These are phyloP conservation scores for Acrobasis consociella DNA, from an alignment of 2,888 invertebrate species.

Conservation along the genomic window DNA sequence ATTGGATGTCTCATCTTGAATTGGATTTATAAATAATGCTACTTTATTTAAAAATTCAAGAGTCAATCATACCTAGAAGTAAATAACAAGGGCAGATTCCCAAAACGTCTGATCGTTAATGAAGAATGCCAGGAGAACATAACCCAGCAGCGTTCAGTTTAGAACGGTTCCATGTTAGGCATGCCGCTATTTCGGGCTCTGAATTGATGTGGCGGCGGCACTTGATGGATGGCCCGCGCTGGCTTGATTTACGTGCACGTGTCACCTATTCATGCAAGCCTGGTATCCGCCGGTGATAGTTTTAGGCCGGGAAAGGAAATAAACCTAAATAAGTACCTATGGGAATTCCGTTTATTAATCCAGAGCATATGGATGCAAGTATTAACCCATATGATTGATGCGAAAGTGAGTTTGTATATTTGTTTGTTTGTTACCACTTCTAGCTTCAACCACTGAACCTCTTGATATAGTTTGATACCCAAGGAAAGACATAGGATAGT, in stretches of 20 bases:
- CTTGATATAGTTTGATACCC: no score
- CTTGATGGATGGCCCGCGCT: conserved; percentile 72
- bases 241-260: conserved; percentile 71
- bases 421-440: no score
- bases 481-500: no score
- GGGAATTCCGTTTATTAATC: neutral
- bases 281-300: conserved; percentile 45
- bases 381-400: no score
- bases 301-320: conserved; percentile 31
- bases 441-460: no score
- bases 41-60: no score
- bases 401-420: no score
- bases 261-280: conserved; percentile 66
- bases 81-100: neutral
- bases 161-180: conserved; percentile 54
- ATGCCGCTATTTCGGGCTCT: conserved; percentile 67
- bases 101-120: conserved; percentile 16
- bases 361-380: neutral
- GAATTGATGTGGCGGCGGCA: conserved; percentile 70
- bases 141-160: conserved; percentile 36
- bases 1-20: no score
- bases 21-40: no score
- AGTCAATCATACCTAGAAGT: neutral
- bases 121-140: conserved; percentile 30
- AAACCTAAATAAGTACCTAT: conserved; percentile 1